A percentile compares a stretch with the other conserved stretches of the same genome.
phyloP scores from a whole-genome alignment of 2,113 vertebrate genomes.

The Pachyramphus minor region DNA sequence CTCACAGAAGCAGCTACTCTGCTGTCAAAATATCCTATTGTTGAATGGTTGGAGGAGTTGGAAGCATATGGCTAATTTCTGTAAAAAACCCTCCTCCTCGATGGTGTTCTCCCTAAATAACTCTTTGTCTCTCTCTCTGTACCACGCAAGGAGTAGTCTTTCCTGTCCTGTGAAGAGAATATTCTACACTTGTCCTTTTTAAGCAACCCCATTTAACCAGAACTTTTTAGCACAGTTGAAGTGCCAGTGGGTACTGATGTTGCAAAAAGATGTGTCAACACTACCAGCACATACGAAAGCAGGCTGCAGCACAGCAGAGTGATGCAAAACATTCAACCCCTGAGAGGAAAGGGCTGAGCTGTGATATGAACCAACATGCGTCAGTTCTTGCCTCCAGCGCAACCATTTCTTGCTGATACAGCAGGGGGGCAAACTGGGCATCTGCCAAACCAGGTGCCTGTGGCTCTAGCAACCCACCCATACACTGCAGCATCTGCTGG shows the following conservation, averaged over 20 bases:
- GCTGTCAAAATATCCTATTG: constrained; percentile 2
- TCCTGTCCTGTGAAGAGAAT: background rate
- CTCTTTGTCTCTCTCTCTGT: background rate
- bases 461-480: background rate
- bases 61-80: background rate
- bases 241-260: accelerated
- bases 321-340: accelerated
- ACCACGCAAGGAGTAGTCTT: background rate
- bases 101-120: background rate
- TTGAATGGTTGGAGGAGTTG: background rate
- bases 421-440: background rate
- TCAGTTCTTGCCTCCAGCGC: background rate
- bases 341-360: background rate
- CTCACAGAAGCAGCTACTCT: background rate
- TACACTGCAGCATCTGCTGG: background rate
- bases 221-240: background rate
- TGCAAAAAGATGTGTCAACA: background rate
- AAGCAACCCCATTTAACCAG: background rate
- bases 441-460: background rate
- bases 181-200: background rate
- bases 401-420: background rate
- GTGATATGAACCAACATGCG: background rate
- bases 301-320: background rate
- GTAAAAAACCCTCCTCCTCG: background rate
- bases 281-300: background rate